A percentile compares a stretch with the other conserved stretches of the same genome.
phyloP scores from a whole-genome alignment of 92 coral and sea anemone species.

The Galaxea fascicularis region DNA sequence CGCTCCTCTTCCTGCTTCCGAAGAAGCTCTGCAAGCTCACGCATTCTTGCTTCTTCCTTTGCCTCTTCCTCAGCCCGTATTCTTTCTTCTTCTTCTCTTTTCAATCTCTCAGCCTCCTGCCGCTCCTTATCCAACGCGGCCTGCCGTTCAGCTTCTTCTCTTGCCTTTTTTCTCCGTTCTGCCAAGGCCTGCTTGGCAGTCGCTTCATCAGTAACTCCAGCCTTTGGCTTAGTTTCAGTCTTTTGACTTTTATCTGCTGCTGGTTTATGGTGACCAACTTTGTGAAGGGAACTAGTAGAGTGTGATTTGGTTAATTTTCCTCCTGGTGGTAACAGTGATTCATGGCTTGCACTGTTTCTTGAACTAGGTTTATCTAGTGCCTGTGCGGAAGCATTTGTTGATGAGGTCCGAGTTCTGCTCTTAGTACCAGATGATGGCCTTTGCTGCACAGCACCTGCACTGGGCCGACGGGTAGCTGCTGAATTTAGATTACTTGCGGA shows the following conservation, averaged over 20 bases:
- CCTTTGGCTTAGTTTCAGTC: conserved; percentile 86
- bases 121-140: conserved; percentile 92
- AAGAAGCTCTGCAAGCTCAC: conserved; percentile 81
- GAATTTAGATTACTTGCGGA: conserved; percentile 61
- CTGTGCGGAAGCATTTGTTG: conserved; percentile 41
- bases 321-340: conserved; percentile 60
- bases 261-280: conserved; percentile 51
- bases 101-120: conserved; percentile 86
- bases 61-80: conserved; percentile 89
- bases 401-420: conserved; percentile 56
- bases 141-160: conserved; percentile 98
- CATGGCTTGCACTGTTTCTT: conserved; percentile 67
- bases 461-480: conserved; percentile 60
- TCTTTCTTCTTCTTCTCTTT: conserved; percentile 92
- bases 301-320: conserved; percentile 87
- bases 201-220: conserved; percentile 87
- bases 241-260: conserved; percentile 67
- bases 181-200: conserved; percentile 95
- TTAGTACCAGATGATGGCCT: conserved; percentile 75
- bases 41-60: conserved; percentile 86
- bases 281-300: conserved; percentile 92
- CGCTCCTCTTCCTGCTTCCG: conserved; percentile 89
- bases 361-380: conserved; percentile 42
- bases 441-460: conserved; percentile 61
- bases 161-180: conserved; percentile 90